These are phyloP conservation scores for Acromyrmex charruanus DNA, from an alignment of 1,140 invertebrate species.

Conservation along the genomic window DNA sequence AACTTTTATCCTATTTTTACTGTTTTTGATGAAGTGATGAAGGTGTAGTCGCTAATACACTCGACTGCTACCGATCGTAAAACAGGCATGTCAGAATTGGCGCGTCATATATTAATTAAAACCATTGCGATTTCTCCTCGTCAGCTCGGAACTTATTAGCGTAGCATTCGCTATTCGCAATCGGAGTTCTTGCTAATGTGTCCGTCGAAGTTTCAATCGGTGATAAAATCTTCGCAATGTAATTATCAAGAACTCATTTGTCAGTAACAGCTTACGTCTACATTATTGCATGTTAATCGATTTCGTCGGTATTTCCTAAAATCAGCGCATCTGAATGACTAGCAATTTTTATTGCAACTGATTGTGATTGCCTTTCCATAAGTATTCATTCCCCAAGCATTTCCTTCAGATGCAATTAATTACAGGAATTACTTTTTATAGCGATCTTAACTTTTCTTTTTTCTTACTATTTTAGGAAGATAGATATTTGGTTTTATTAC, in stretches of 20 bases:
- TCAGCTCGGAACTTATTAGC: constrained; percentile 54
- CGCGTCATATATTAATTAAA: constrained; percentile 68
- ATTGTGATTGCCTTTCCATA: constrained; percentile 9
- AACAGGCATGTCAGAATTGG: constrained; percentile 47
- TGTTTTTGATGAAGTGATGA: constrained; percentile 46
- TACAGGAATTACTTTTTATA: constrained; percentile 21
- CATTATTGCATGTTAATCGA: constrained; percentile 49
- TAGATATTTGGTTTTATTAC: constrained; percentile 23
- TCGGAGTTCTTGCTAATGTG: background rate
- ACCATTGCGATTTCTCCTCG: constrained; percentile 32
- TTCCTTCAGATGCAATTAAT: constrained; percentile 36
- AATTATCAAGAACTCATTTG: constrained; percentile 49
- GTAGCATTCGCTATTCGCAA: background rate
- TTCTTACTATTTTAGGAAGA: background rate
- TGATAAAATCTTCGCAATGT: constrained; percentile 17
- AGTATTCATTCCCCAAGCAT: constrained; percentile 6
- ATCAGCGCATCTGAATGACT: constrained; percentile 25
- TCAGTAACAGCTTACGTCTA: constrained; percentile 10
- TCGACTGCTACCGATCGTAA: constrained; percentile 17
- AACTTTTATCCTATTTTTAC: constrained; percentile 27
- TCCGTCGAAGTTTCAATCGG: constrained; percentile 21
- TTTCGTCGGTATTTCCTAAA: constrained; percentile 32
- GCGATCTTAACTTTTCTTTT: background rate
- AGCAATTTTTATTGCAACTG: constrained; percentile 22
- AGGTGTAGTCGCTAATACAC: constrained; percentile 43